Percentiles rank a stretch among this genome's conserved stretches.
phyloP scores from a whole-genome alignment of 2,888 invertebrate genomes.

The Apomyelois bistriatella region DNA sequence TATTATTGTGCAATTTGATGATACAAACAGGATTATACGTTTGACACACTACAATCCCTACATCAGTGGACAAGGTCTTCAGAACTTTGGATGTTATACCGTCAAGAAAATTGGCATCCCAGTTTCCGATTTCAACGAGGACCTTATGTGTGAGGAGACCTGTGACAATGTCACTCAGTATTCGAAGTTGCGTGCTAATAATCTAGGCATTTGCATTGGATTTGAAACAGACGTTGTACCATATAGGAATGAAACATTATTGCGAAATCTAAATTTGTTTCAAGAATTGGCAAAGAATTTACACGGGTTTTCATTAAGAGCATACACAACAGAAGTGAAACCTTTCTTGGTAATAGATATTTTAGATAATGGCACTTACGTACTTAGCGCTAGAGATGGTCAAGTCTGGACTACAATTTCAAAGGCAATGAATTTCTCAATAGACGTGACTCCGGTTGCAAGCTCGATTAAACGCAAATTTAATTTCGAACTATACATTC shows the following conservation, averaged over 20 bases:
- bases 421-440: slow-evolving; percentile 54
- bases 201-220: slow-evolving; percentile 48
- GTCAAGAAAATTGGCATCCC: slow-evolving; percentile 34
- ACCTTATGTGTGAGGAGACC: slow-evolving; percentile 36
- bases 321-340: slow-evolving; percentile 33
- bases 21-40: slow-evolving; percentile 22
- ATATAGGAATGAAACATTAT: slow-evolving; percentile 23
- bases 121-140: slow-evolving; percentile 29
- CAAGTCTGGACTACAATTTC: slow-evolving; percentile 55
- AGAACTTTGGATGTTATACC: slow-evolving; percentile 42
- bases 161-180: slow-evolving; percentile 40
- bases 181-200: slow-evolving; percentile 32
- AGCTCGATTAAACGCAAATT: slow-evolving; percentile 41
- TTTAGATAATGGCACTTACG: slow-evolving; percentile 33
- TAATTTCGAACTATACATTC: slow-evolving; percentile 48
- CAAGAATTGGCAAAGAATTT: slow-evolving; percentile 43
- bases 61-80: slow-evolving; percentile 30
- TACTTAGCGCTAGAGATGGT: slow-evolving; percentile 52
- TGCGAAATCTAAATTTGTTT: slow-evolving; percentile 30
- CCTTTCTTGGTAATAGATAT: slow-evolving; percentile 42
- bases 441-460: slow-evolving; percentile 45
- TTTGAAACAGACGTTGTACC: slow-evolving; percentile 28
- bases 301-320: slow-evolving; percentile 38
- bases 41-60: slow-evolving; percentile 41
- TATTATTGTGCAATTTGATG: slow-evolving; percentile 36